Percentiles rank a stretch among this genome's conserved stretches.
Conservation (phyloP, 2,113 vertebrate genomes). For the Scomber japonicus region DNA sequence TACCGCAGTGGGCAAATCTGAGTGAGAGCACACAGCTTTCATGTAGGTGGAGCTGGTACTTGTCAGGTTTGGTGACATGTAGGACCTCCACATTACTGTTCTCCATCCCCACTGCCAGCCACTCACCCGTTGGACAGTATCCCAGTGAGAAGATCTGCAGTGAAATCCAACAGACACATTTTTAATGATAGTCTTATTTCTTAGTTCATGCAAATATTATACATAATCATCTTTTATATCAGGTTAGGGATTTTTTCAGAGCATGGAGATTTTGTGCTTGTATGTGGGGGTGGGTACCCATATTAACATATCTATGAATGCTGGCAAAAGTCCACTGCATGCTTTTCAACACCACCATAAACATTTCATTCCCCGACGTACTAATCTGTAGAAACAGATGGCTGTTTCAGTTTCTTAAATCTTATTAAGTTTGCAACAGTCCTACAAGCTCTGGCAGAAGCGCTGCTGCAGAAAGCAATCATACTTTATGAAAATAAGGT, state of each 20-base stretch:
- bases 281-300: background rate
- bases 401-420: slow-evolving; percentile 18
- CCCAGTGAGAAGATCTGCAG: slow-evolving; percentile 95
- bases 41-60: slow-evolving; percentile 97
- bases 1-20: slow-evolving; percentile 96
- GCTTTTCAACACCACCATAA: slow-evolving; percentile 12
- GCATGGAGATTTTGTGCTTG: background rate
- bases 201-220: background rate
- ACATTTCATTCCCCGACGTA: slow-evolving; percentile 7
- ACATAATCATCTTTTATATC: background rate
- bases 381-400: slow-evolving; percentile 26
- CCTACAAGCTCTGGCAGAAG: background rate
- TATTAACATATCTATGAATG: slow-evolving; percentile 12
- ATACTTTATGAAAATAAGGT: background rate
- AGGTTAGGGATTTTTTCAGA: background rate
- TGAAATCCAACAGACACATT: background rate
- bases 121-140: slow-evolving; percentile 96
- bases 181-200: background rate
- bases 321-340: slow-evolving; percentile 1
- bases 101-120: slow-evolving; percentile 98
- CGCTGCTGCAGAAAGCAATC: slow-evolving; percentile 2
- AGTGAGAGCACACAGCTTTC: slow-evolving; percentile 98
- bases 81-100: slow-evolving; percentile 98
- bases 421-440: background rate
- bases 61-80: slow-evolving; percentile 96